Base-by-base conservation (phyloP, 2,888 invertebrate genomes). In the Ophraella communa region DNA sequence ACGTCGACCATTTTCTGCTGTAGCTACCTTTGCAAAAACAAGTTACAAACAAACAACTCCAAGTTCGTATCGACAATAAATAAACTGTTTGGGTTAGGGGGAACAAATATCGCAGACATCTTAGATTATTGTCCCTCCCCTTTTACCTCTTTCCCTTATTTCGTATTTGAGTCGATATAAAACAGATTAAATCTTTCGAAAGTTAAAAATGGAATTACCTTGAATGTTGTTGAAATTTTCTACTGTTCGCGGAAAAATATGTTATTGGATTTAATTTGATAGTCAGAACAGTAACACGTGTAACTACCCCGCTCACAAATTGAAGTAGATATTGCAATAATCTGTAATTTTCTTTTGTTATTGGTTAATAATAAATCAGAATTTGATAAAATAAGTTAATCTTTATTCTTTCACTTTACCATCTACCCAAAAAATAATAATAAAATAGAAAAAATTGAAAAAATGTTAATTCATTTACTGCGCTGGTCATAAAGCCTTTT, bases 21-120 rank as follows among this genome's bases (percentile, higher is more conserved):
- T 64, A 68, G 64, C 61, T 65, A 61, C n/a, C 39, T 57, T 65
- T 63, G 61, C 55, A 68, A 68, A 68, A 68, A 68, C 52, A 63
- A 53, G 51, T 35, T 57, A 63, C 63, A 68, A 68, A 63, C 63
- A 68, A 68, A 68, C 64, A 61, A 55, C 61, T 21, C 49, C 54
- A 64, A 61, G 27, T 42, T 59, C 21, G 56, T 63, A 64, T 62
- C 58, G 65, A 61, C 63, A 61, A 58, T 54, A 58, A 63, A 65
- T 65, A 61, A 68, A 63, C 58, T 55, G 53, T 60, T 23, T n/a
- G n/a, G n/a, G n/a, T n/a, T n/a, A n/a, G n/a, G 4, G 44, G 51
- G 49, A 65, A 63, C 54, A 56, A 58, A 42, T 60, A 52, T 42
- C 30, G 30, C 24, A n/a, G 44, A 49, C 30, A 59, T 64, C 51